Base-by-base conservation (phyloP, 2,888 invertebrate genomes). In the Aspidapion aeneum region DNA sequence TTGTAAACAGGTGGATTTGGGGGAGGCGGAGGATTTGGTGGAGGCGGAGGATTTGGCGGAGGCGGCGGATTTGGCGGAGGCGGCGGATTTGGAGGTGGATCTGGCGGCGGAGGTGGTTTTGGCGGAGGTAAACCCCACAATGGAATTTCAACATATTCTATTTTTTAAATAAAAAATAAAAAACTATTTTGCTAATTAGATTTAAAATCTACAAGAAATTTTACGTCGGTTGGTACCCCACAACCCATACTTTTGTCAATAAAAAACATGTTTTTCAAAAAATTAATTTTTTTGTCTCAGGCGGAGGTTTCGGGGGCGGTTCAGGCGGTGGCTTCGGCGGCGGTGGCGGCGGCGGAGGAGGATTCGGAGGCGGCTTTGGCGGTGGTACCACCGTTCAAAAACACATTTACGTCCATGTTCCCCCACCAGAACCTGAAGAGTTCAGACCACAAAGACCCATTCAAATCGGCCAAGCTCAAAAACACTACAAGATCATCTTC, bases 401-500 rank as follows among this genome's bases (percentile, higher is more conserved):
- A 76, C 93, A 91, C 84, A 92, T 91, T 79, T 94, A 93, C 84
- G 93, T 94, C 2, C 94, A 93, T 78, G 93, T 94, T 16, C 93
- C 94, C 58, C 93, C 93, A 75, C 92, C 90, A 84, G 93, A 93
- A 80, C 91, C 89, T n/a, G 87, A 89, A 73, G 88, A 89, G 74
- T 84, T 86, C 74, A 84, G 87, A 72, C 84, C 86, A 60, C 84
- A 84, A 68, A 86, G 89, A 73, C 85, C 88, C 63, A 86, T 91
- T 71, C 84, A 85, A 18, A 82, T 88, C 0, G 88, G 89, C 57
- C 88, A 90, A 69, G 85, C 93, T 56, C 93, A 93, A 81, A 93
- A 93, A 75, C 93, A 93, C 80, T 93, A 94, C 86, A 94, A 94
- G 79, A 94, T 94, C 79, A 93, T 94, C 82, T 94, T 94, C 86